Evolutionary conservation across 1,140 invertebrate species (phyloP), one percentile per base, ranked within the genome.

Genomic region (Caerostris extrusa): DNA sequence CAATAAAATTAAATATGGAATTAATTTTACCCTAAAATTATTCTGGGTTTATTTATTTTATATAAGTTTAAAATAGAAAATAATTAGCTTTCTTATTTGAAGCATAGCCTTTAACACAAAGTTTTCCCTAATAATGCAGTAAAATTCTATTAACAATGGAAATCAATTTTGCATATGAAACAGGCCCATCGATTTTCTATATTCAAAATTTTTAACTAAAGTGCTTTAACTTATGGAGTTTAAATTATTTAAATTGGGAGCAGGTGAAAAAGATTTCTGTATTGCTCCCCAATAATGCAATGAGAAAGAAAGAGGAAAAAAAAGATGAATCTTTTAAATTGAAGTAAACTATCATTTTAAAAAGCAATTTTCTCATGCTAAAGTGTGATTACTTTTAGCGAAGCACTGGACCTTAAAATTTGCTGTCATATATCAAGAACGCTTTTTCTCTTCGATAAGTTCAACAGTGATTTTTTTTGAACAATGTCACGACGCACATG

Each of bases 381-480:
- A 55, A 64, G 85, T 90, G 71, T 67, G 5, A 90, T 56, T 90
- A 90, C 57, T 90, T 90, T 55, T 19, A 56, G 34, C 64, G 64
- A 69, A 19, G 57, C 87, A 64, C 61, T n/a, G 61, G 56, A 57
- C 53, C 87, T 56, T 19, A 50, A 90, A 90, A 90, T 90, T 71
- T 56, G 53, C 61, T 57, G 34, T 71, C 87, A 90, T 90, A 90
- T 69, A 90, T 90, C 87, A 90, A 10, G 19, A 19, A 14, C n/a
- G n/a, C 57, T 64, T 64, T 64, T 64, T 90, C 55, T 90, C 56
- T 69, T 56, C 34, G 61, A 3, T 34, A 56, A 67, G 10, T 60
- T 34, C 7, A 19, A 64, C 10, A 64, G 56, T 77, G 57, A 17
- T 82, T 91, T 61, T 82, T 82, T 55, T 56, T 55, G n/a, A 12